Evolutionary conservation across 2,888 invertebrate species (phyloP).

Genomic region (Drosophila paranaensis): DNA sequence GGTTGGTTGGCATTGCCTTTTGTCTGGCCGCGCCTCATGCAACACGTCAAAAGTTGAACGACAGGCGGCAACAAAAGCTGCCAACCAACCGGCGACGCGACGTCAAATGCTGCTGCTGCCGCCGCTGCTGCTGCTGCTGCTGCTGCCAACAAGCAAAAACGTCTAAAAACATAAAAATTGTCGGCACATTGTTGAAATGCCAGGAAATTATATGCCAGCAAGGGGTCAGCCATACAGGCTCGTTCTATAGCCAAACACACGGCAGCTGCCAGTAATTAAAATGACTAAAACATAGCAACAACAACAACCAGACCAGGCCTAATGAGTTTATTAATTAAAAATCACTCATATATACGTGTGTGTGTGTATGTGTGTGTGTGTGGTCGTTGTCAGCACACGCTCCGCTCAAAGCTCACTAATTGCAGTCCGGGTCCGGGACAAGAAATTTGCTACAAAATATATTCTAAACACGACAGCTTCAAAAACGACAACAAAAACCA

Average conservation of each 20-base stretch:
- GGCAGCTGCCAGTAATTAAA: constrained; percentile 76
- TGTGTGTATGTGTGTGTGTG: constrained; percentile 26
- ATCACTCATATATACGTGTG: constrained; percentile 52
- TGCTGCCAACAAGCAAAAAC: constrained; percentile 45
- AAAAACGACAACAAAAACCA: background rate
- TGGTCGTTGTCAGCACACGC: constrained; percentile 37
- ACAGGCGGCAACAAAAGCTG: constrained; percentile 73
- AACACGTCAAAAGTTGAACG: constrained; percentile 79
- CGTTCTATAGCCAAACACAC: constrained; percentile 36
- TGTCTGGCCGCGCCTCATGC: constrained; percentile 62
- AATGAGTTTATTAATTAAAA: constrained; percentile 80
- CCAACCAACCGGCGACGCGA: constrained; percentile 57
- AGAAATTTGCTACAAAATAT: constrained; percentile 52
- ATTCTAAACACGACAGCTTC: constrained; percentile 48
- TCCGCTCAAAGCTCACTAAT: constrained; percentile 41
- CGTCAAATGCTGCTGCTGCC: constrained; percentile 44
- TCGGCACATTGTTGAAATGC: constrained; percentile 74
- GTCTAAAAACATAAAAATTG: constrained; percentile 71
- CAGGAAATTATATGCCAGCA: constrained; percentile 72
- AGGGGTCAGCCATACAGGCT: constrained; percentile 42
- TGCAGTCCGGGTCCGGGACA: constrained; percentile 32
- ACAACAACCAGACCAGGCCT: constrained; percentile 49
- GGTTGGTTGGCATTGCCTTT: constrained; percentile 55
- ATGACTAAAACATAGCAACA: constrained; percentile 60
- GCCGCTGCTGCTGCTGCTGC: constrained; percentile 11